Evolutionary conservation across 2,797 vertebrate species (phyloP).

Genomic region (Xiphorhynchus erythropygius): DNA sequence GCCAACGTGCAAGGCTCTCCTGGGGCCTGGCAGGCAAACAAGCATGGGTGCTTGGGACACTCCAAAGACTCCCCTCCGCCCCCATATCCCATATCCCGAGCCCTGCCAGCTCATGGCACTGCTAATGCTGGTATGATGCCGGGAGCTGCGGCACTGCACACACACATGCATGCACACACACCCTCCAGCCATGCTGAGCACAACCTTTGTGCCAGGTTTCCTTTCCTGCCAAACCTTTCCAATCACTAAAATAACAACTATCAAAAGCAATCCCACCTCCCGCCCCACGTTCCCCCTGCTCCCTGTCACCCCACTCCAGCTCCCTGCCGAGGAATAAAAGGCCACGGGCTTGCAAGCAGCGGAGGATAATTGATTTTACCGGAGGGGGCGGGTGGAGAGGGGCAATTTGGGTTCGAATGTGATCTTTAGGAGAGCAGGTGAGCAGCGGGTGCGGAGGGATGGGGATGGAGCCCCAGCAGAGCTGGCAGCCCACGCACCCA

Average conservation of each 20-base stretch:
- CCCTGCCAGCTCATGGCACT: background rate
- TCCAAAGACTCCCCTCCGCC: background rate
- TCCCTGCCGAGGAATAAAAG: constrained; percentile 30
- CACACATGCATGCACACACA: background rate
- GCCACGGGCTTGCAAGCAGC: background rate
- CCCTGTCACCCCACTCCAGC: background rate
- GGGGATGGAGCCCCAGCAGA: constrained; percentile 19
- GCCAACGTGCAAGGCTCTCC: background rate
- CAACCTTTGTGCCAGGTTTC: constrained; percentile 33
- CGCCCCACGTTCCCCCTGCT: background rate
- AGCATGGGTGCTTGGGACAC: fast-evolving
- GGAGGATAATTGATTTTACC: constrained; percentile 48
- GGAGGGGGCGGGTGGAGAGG: constrained; percentile 31
- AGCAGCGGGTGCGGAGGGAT: constrained; percentile 37
- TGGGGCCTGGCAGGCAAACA: fast-evolving
- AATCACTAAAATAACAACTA: constrained; percentile 16
- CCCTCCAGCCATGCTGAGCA: background rate
- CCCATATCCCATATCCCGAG: fast-evolving
- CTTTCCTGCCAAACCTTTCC: constrained; percentile 30
- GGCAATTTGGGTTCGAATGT: constrained; percentile 62
- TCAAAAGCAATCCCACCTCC: constrained; percentile 36
- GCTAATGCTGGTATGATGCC: fast-evolving
- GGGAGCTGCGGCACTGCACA: background rate
- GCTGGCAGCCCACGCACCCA: constrained; percentile 13
- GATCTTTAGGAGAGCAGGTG: constrained; percentile 42